Evolutionary conservation across 2,113 vertebrate species (phyloP).

Genomic region (Cisticola juncidis): DNA sequence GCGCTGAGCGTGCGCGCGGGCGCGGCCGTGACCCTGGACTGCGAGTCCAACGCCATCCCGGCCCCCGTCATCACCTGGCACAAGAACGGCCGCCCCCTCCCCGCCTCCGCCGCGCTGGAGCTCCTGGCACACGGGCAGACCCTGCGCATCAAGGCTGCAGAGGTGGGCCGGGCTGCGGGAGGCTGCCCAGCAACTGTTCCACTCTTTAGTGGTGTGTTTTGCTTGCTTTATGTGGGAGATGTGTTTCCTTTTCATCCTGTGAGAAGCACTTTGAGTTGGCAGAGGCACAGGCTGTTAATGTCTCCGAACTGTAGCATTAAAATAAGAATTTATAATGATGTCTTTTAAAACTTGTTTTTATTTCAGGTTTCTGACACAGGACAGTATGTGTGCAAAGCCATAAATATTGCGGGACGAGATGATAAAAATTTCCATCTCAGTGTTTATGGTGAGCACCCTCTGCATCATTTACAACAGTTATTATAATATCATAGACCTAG

Average conservation of each 20-base stretch:
- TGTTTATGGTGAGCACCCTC: conserved; percentile 84
- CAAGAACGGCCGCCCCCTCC: conserved; percentile 83
- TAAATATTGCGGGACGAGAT: conserved; percentile 91
- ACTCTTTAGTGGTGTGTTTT: not conserved
- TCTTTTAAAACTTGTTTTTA: conserved; percentile 10
- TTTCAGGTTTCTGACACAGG: conserved; percentile 93
- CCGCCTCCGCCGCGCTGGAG: conserved; percentile 74
- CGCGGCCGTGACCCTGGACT: conserved; percentile 77
- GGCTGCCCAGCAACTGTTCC: not conserved
- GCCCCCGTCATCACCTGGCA: conserved; percentile 91
- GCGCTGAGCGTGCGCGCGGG: conserved; percentile 81
- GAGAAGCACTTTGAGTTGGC: not conserved
- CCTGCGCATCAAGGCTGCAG: conserved; percentile 80
- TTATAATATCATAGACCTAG: not conserved
- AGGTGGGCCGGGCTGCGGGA: conserved; percentile 76
- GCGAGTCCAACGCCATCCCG: conserved; percentile 90
- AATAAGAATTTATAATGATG: not conserved
- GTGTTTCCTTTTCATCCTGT: not conserved
- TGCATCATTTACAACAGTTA: not conserved
- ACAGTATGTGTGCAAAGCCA: conserved; percentile 93
- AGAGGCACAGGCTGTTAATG: not conserved
- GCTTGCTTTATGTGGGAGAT: rapidly evolving
- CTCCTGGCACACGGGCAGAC: conserved; percentile 80
- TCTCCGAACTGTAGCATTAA: not conserved
- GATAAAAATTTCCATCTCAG: conserved; percentile 96